These are phyloP conservation scores for Proisotoma minuta DNA, from an alignment of 2,888 invertebrate genomes.

Conservation along the genomic window DNA sequence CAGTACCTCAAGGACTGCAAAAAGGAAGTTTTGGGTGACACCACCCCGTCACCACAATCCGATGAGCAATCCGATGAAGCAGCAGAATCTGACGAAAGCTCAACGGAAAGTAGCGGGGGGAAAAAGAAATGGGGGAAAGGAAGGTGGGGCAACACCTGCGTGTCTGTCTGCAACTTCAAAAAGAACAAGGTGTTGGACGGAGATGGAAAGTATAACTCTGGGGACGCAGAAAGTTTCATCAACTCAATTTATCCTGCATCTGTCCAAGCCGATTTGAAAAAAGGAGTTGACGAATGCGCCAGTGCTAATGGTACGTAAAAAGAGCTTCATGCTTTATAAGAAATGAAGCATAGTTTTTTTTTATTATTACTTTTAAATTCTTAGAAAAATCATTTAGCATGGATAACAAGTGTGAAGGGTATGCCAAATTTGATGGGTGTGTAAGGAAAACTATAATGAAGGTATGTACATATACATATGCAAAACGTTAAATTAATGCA, in stretches of 20 bases:
- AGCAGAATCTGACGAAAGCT: neutral
- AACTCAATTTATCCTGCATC: neutral
- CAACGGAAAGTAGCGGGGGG: neutral
- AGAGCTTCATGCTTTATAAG: neutral
- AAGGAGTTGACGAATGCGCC: neutral
- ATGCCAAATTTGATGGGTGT: too few relatives aligned
- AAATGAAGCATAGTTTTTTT: neutral
- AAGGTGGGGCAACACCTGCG: neutral
- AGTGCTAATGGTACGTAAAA: neutral
- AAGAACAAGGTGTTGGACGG: neutral
- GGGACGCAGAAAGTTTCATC: neutral
- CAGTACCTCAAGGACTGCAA: too few relatives aligned
- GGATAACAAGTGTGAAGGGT: conserved; percentile 1
- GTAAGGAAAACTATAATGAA: too few relatives aligned
- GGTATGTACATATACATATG: too few relatives aligned
- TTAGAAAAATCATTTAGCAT: neutral
- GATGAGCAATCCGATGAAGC: neutral
- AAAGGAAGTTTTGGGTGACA: too few relatives aligned
- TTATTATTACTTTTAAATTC: neutral
- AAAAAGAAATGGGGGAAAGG: neutral
- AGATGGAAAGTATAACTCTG: neutral
- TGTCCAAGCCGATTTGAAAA: conserved; percentile 3
- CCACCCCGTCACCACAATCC: too few relatives aligned
- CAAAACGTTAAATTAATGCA: too few relatives aligned
- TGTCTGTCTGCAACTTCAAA: neutral